Evolutionary conservation across 2,888 invertebrate species (phyloP), one percentile per base, ranked within the genome.

Genomic region (Heteromurus nitidus): DNA sequence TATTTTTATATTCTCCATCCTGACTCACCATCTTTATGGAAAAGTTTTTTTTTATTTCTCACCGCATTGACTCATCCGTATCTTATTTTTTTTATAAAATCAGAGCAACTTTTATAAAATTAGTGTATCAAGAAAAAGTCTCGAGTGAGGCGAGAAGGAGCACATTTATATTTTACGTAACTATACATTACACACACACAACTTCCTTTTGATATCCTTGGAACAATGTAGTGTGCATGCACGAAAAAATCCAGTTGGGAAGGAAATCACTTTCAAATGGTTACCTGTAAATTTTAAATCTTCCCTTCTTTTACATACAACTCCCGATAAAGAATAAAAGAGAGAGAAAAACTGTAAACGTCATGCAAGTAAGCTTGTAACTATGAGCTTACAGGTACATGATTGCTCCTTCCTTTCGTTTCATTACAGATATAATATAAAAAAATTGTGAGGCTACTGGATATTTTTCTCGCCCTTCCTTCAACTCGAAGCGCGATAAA

Each of bases 361-460:
- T 64, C 64, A 64, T 64, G 42, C 50, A 50, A 20, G 50, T 50
- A 50, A 50, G 18, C 5, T 30, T 60, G 50, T 18, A 62, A 31
- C 18, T 30, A 62, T 7, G 18, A 31, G 24, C 69, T 16, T 31
- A 22, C 24, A 62, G 26, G 62, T 42, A 31, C 69, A 74, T 80
- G 80, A 80, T 62, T 80, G 80, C 80, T 68, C 67, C 72, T 80
- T 80, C 80, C 80, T 80, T 62, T 74, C 80, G 9, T 73, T 80
- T 28, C 72, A 64, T 69, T 58, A 28, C 28, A 30, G n/a, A 60
- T 30, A 60, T n/a, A n/a, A 60, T 55, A 55, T 5, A 60, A 30
- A 28, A 30, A 42, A 22, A 20, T 20, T 3, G 11, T 55, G 22
- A 55, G 22, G 55, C 20, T 9, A 36, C 24, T 42, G 55, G 30